Evolutionary conservation across 2,113 vertebrate species (phyloP), one percentile per base, ranked within the genome.

Genomic region (Tachysurus fulvidraco): DNA sequence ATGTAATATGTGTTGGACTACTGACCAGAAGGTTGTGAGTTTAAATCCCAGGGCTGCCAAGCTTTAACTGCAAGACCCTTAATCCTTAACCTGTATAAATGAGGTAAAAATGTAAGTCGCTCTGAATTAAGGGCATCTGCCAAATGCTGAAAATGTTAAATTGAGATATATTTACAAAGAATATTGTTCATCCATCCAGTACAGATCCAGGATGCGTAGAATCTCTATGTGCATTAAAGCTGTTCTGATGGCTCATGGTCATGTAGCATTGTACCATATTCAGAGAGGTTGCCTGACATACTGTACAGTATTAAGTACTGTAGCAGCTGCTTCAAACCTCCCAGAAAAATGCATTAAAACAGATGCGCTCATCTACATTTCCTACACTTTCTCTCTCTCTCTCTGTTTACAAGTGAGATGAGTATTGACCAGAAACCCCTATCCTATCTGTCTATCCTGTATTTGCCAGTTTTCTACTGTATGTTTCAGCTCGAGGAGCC

Each of bases 301-400:
- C 60, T 69, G 25, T 10, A 17, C 60, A 83, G 25, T 10, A 69
- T 46, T 46, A 57, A 52, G 52, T n/a, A n/a, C n/a, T n/a, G n/a
- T 30, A 59, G 21, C 57, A 76, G 69, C 23, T 57, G 28, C 65
- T 62, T 10, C n/a, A 65, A 62, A 76, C 30, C 86, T 46, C 16
- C 23, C 57, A 52, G 46, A 6, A 71, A 19, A 86, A 83, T 30
- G 83, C 23, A 77, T 83, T 77, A 81, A 46, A 64, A 87, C 81
- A 46, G 62, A 87, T 85, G 92, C 89, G 79, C 83, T 89, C 71
- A 89, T 87, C 50, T 73, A 87, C 80, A 83, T 83, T 84, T 74
- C 69, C 74, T 83, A 54, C 7, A 19, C 12, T 57, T 25, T 81
- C 64, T 82, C 57, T 36, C 73, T 69, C 36, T 36, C 36, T 36